Evolutionary conservation across 1,140 invertebrate genomes (phyloP).

Genomic region (Scaptomyza hsui): DNA sequence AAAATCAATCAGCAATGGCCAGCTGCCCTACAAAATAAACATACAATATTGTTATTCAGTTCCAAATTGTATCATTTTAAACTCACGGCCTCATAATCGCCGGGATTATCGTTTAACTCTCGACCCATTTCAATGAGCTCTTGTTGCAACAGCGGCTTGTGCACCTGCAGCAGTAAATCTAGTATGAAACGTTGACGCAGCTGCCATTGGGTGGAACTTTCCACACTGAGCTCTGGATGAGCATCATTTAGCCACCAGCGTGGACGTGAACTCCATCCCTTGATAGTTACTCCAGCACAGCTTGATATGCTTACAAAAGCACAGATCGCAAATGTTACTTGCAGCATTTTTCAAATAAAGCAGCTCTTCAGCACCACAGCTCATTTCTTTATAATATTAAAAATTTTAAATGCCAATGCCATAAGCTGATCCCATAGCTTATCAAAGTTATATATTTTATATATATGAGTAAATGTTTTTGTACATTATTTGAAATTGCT

Average conservation of each 20-base stretch:
- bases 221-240: neutral
- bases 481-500: neutral
- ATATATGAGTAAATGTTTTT: neutral
- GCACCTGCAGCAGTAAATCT: conserved; percentile 69
- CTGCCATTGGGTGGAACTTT: conserved; percentile 10
- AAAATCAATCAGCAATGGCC: conserved; percentile 46
- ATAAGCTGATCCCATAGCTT: conserved; percentile 6
- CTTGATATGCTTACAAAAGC: conserved; percentile 10
- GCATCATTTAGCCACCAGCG: conserved; percentile 4
- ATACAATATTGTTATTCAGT: neutral
- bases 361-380: neutral
- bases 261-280: conserved; percentile 22
- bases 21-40: conserved; percentile 38
- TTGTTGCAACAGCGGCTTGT: conserved; percentile 63
- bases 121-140: conserved; percentile 79
- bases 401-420: conserved; percentile 4
- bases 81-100: conserved; percentile 46
- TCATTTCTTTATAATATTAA: conserved; percentile 1
- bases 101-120: conserved; percentile 58
- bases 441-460: neutral
- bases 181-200: conserved; percentile 57
- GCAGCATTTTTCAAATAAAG: conserved; percentile 49
- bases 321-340: conserved; percentile 15
- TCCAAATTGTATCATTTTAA: neutral
- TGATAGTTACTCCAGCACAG: neutral